Base-by-base conservation (phyloP, 2,888 invertebrate genomes). In the Cephus pygmeus region DNA sequence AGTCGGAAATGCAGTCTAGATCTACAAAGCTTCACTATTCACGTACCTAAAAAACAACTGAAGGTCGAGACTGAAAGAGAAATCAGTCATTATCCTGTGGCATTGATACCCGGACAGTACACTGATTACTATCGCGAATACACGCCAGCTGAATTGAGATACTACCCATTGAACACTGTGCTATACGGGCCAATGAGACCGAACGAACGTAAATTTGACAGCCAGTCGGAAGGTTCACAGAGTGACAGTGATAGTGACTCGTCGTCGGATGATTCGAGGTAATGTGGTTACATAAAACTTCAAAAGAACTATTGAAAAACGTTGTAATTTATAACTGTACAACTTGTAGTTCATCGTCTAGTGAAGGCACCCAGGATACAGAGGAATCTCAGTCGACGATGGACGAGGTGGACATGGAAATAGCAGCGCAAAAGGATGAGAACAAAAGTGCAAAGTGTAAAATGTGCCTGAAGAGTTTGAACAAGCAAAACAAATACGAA, bases 51-150 rank as follows among this genome's bases (percentile, higher is more conserved):
- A 84, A 93, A 93, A 76, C 90, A 93, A 31, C 91, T 92, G 35
- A 92, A 92, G 81, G 88, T 92, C 82, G 92, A 92, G 81, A 89
- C 92, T 3, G 93, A 94, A 78, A 92, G 92, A 75, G 93, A 93
- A 84, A 92, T 94, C 69, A 94, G 95, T 71, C 91, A 94, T 91
- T 99, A 98, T 93, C 99, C 99, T 33, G 95, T 98, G 81, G 95
- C 99, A 73, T 93, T 99, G 82, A 95, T 99, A 86, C 98, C 98
- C 69, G 99, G 99, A n/a, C 99, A 99, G 92, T 99, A 95, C 92
- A 96, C 97, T 85, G 97, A 98, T 91, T 94, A 94, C 89, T 98
- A 96, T 92, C 95, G 95, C 87, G 86, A 91, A 79, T 98, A 97
- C 91, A 95, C 96, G 2, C 93, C 97, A 11, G 94, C 95, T 23